Evolutionary conservation across 2,797 vertebrate genomes (phyloP).

Genomic region (Xenentodon cancila): DNA sequence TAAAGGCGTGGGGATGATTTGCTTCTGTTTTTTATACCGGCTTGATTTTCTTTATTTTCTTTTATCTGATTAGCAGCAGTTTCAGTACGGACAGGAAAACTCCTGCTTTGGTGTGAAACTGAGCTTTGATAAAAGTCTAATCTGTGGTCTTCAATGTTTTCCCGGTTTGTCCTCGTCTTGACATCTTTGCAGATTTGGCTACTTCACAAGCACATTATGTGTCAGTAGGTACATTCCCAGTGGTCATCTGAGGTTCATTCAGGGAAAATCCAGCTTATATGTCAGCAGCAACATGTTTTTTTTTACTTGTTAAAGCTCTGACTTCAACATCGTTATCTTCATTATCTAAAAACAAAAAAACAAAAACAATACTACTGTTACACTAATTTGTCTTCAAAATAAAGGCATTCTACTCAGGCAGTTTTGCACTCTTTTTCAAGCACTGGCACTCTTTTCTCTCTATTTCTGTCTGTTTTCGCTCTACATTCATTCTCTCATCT

Average conservation of each 20-base stretch:
- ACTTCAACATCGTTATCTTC: no score
- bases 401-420: background rate
- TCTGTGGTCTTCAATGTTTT: conserved; percentile 12
- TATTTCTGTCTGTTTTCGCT: background rate
- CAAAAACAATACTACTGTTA: no score
- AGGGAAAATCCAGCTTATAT: no score
- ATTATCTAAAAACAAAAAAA: no score
- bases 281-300: no score
- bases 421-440: background rate
- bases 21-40: conserved; percentile 7
- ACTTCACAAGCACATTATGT: no score
- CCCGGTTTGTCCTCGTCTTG: background rate
- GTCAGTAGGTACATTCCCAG: background rate
- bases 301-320: no score
- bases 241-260: no score
- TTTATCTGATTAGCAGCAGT: conserved; percentile 1
- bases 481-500: conserved; percentile 1
- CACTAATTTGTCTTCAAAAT: no score
- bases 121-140: conserved; percentile 13
- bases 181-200: no score
- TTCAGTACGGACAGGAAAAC: background rate
- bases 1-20: conserved; percentile 20
- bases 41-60: background rate
- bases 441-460: background rate
- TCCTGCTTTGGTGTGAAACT: background rate